phyloP scores from a whole-genome alignment of 2,113 vertebrate genomes.

The Pteruthius melanotis region DNA sequence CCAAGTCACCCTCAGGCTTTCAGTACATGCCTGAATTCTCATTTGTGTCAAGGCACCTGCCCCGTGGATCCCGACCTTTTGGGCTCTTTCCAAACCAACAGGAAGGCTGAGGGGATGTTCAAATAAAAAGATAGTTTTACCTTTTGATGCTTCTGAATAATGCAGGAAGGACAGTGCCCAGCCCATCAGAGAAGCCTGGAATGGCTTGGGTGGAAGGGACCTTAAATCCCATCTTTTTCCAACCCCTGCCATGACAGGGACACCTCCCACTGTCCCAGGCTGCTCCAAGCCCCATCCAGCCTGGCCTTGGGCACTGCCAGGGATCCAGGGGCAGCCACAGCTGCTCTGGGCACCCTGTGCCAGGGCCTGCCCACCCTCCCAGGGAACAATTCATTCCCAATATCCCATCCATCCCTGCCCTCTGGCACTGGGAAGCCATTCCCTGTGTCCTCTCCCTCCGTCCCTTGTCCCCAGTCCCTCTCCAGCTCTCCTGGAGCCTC shows the following conservation, averaged over 20 bases:
- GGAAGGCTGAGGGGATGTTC: neutral
- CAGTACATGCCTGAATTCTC: neutral
- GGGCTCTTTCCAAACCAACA: neutral
- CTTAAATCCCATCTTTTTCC: accelerated
- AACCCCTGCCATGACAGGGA: neutral
- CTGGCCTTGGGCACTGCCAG: neutral
- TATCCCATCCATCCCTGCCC: neutral
- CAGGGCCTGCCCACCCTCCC: neutral
- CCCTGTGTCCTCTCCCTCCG: neutral
- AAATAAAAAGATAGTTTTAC: accelerated
- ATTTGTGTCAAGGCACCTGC: neutral
- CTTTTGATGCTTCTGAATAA: neutral
- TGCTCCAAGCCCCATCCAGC: neutral
- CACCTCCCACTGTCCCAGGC: neutral
- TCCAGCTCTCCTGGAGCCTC: neutral
- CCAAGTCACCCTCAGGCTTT: accelerated
- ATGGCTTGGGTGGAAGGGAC: neutral
- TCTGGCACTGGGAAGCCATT: neutral
- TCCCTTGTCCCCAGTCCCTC: neutral
- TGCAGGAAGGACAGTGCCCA: neutral
- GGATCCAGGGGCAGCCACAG: neutral
- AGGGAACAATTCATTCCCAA: neutral
- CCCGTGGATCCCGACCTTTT: accelerated
- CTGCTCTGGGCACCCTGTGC: neutral
- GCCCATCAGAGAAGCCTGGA: neutral